phyloP scores from a whole-genome alignment of 2,113 vertebrate genomes.

The Acrocephalus kingi region DNA sequence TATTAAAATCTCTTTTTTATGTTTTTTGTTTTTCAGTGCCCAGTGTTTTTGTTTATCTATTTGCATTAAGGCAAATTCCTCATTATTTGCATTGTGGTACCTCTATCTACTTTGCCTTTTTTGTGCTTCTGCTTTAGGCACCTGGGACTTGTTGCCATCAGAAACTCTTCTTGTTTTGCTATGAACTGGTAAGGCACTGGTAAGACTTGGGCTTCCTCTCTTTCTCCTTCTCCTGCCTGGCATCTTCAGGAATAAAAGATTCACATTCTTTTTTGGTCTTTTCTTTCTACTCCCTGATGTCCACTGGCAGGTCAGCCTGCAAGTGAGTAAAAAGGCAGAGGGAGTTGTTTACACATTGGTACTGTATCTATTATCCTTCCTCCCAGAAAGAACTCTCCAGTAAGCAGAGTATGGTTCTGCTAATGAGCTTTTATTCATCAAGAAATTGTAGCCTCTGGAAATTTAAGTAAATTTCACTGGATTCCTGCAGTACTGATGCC shows the following conservation, averaged over 20 bases:
- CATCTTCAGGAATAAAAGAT: background rate
- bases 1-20: background rate
- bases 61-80: background rate
- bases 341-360: background rate
- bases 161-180: background rate
- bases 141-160: background rate
- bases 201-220: background rate
- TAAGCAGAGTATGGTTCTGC: accelerated
- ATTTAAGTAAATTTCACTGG: background rate
- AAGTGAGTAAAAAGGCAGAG: background rate
- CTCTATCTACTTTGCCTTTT: background rate
- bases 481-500: background rate
- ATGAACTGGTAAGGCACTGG: background rate
- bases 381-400: background rate
- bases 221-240: background rate
- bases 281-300: background rate
- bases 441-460: background rate
- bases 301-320: background rate
- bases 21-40: background rate
- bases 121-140: background rate
- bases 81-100: background rate
- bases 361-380: background rate
- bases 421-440: background rate
- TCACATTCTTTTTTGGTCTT: background rate
- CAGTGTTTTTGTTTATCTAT: background rate